Evolutionary conservation across 2,888 invertebrate species (phyloP).

Genomic region (Orgyia antiqua): DNA sequence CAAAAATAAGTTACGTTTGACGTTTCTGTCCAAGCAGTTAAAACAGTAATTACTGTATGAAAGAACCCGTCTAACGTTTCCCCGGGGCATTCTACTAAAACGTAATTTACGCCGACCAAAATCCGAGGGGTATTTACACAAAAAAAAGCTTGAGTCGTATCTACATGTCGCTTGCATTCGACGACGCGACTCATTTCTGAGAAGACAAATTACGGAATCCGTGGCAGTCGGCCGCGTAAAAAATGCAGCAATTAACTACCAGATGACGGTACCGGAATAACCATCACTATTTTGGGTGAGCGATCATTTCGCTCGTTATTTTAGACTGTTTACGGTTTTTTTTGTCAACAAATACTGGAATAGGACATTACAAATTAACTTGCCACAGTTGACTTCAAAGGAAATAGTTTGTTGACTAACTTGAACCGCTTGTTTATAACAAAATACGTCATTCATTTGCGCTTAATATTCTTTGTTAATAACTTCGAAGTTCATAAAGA

Average conservation of each 20-base stretch:
- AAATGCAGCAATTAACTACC: slow-evolving; percentile 74
- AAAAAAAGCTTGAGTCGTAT: slow-evolving; percentile 41
- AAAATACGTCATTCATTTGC: slow-evolving; percentile 39
- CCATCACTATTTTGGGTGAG: slow-evolving; percentile 58
- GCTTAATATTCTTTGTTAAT: slow-evolving; percentile 32
- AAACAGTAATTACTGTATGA: slow-evolving; percentile 71
- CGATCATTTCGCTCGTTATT: slow-evolving; percentile 66
- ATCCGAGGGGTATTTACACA: slow-evolving; percentile 56
- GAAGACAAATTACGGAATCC: slow-evolving; percentile 77
- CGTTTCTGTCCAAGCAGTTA: slow-evolving; percentile 69
- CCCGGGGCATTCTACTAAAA: slow-evolving; percentile 68
- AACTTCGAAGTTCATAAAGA: slow-evolving; percentile 25
- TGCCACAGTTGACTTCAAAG: slow-evolving; percentile 42
- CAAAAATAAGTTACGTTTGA: slow-evolving; percentile 67
- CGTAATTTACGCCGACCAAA: slow-evolving; percentile 71
- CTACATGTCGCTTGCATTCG: slow-evolving; percentile 72
- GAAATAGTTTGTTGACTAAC: slow-evolving; percentile 22
- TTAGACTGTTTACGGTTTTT: slow-evolving; percentile 54
- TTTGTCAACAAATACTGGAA: slow-evolving; percentile 43
- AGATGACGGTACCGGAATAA: slow-evolving; percentile 54
- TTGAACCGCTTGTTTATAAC: slow-evolving; percentile 32
- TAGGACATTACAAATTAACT: slow-evolving; percentile 43
- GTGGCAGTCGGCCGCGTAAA: slow-evolving; percentile 63
- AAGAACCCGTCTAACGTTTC: slow-evolving; percentile 71
- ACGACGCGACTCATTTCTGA: slow-evolving; percentile 77